Evolutionary conservation across 2,888 invertebrate genomes (phyloP).

Genomic region (Andrena minutula): DNA sequence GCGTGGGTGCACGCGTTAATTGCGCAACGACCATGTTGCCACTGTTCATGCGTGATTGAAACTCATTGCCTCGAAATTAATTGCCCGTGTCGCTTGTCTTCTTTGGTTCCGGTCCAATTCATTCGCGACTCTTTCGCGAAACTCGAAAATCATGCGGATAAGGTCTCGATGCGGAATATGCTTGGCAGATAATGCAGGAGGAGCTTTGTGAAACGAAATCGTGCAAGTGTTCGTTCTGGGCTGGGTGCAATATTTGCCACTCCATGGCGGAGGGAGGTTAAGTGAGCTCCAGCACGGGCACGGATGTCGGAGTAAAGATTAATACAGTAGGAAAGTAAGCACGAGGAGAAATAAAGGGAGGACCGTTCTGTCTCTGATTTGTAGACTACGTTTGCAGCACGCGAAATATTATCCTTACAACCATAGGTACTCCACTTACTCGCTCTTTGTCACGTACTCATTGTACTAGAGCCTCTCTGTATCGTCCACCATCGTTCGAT

Average conservation of each 20-base stretch:
- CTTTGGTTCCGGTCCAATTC: background rate
- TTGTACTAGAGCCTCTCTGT: slow-evolving; percentile 24
- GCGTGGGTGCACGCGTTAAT: slow-evolving; percentile 39
- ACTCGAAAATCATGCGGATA: too few relatives aligned
- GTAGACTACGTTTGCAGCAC: slow-evolving; percentile 34
- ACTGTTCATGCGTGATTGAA: slow-evolving; percentile 44
- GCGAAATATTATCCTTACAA: slow-evolving; percentile 24
- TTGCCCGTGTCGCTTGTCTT: slow-evolving; percentile 6
- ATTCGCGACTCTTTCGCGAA: too few relatives aligned
- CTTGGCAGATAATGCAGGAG: background rate
- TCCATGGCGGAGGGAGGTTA: background rate
- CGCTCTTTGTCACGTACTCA: slow-evolving; percentile 42
- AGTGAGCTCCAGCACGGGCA: background rate
- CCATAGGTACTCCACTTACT: slow-evolving; percentile 48
- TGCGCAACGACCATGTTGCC: slow-evolving; percentile 28
- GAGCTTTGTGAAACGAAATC: background rate
- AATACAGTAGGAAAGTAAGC: slow-evolving; percentile 16
- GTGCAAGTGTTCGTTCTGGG: background rate
- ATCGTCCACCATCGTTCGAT: slow-evolving; percentile 9
- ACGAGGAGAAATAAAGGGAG: slow-evolving; percentile 13
- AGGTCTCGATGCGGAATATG: too few relatives aligned
- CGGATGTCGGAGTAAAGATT: slow-evolving; percentile 34
- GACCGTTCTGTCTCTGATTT: slow-evolving; percentile 36
- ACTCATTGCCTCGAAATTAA: slow-evolving; percentile 31
- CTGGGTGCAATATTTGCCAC: background rate